phyloP scores from a whole-genome alignment of 2,888 invertebrate species.

The Tetheella fluctuosa region DNA sequence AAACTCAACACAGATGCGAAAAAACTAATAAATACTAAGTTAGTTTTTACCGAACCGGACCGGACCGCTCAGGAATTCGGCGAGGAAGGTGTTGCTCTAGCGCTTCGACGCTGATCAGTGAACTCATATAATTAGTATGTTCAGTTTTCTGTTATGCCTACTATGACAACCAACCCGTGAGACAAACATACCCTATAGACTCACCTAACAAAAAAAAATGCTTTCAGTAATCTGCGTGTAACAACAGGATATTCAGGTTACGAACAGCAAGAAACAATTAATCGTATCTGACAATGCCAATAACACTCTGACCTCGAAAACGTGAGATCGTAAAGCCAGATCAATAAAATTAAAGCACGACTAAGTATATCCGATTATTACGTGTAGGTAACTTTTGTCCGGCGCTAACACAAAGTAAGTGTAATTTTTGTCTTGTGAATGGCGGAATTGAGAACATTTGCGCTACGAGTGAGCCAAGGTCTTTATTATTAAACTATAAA shows the following conservation, averaged over 20 bases:
- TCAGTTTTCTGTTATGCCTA: too few species aligned
- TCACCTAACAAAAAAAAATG: too few species aligned
- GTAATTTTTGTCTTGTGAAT: conserved; percentile 67
- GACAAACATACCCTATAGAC: too few species aligned
- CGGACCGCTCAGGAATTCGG: too few species aligned
- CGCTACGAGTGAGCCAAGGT: conserved; percentile 53
- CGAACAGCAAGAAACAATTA: conserved; percentile 22
- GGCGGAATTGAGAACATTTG: conserved; percentile 67
- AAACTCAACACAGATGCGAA: too few species aligned
- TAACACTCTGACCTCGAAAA: conserved; percentile 37
- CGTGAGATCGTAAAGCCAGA: conserved; percentile 41
- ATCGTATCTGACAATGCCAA: conserved; percentile 31
- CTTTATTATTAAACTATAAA: conserved; percentile 50
- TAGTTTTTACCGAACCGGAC: too few species aligned
- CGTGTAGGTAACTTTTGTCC: conserved; percentile 16
- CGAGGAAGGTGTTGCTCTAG: too few species aligned
- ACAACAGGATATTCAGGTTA: conserved; percentile 32
- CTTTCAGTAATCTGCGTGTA: too few species aligned
- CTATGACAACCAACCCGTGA: too few species aligned
- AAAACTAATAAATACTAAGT: too few species aligned
- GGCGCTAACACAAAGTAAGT: conserved; percentile 39
- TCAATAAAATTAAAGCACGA: conserved; percentile 20
- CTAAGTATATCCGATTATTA: neutral
- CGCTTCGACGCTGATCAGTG: too few species aligned
- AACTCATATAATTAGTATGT: too few species aligned